Conservation (phyloP, 2,888 invertebrate species). For the Anoplius nigerrimus region DNA sequence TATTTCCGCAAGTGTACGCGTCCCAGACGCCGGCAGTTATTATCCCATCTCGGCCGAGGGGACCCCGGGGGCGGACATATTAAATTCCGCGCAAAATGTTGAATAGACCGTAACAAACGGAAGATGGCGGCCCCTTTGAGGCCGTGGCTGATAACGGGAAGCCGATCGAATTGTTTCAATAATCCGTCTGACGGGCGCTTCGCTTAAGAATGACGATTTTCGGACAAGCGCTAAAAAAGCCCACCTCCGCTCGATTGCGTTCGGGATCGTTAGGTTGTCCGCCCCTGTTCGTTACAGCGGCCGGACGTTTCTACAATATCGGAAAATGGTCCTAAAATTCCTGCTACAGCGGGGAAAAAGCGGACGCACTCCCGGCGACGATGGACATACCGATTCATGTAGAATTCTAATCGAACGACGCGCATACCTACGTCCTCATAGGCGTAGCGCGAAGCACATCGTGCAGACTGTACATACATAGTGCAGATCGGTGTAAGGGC, state of each 20-base stretch:
- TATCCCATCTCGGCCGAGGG: slow-evolving; percentile 24
- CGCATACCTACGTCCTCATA: not conserved
- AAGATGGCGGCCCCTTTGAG: not conserved
- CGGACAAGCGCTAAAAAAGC: too few relatives aligned
- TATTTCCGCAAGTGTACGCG: slow-evolving; percentile 30
- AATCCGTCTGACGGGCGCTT: too few relatives aligned
- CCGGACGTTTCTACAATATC: too few relatives aligned
- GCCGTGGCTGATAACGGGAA: not conserved
- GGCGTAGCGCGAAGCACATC: slow-evolving; percentile 33
- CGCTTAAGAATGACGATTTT: too few relatives aligned
- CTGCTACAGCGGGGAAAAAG: too few relatives aligned
- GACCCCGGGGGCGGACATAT: slow-evolving; percentile 31
- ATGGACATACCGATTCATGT: too few relatives aligned
- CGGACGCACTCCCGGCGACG: too few relatives aligned
- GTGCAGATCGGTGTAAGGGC: slow-evolving; percentile 6
- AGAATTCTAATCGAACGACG: slow-evolving; percentile 1
- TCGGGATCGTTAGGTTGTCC: too few relatives aligned
- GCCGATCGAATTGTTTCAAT: too few relatives aligned
- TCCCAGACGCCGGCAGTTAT: slow-evolving; percentile 31
- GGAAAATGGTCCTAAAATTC: too few relatives aligned
- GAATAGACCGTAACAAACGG: slow-evolving; percentile 36
- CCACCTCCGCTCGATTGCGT: too few relatives aligned
- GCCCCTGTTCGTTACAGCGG: too few relatives aligned
- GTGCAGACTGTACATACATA: not conserved
- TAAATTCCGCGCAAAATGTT: slow-evolving; percentile 39